phyloP scores from a whole-genome alignment of 53 echinoderm and acorn worm genomes.

The Actinopyga echinites region DNA sequence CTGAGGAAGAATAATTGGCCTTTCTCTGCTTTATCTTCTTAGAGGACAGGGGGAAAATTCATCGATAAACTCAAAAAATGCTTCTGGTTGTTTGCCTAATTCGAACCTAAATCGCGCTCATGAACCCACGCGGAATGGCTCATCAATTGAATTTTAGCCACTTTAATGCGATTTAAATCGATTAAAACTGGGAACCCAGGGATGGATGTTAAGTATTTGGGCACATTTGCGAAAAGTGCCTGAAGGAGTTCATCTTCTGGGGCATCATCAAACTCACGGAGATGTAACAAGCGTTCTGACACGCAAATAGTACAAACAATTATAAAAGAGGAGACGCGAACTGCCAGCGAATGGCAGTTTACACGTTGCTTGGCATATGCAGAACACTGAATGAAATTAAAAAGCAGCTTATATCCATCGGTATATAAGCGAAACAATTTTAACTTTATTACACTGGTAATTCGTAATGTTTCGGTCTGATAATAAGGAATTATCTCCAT shows the following conservation, averaged over 20 bases:
- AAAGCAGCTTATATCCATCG: too few relatives aligned
- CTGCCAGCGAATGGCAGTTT: too few relatives aligned
- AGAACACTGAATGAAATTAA: too few relatives aligned
- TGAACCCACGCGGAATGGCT: constrained; percentile 27
- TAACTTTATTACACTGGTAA: too few relatives aligned
- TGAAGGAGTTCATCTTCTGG: background rate
- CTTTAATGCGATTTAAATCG: constrained; percentile 38
- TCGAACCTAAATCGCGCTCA: constrained; percentile 25
- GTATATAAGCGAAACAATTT: too few relatives aligned
- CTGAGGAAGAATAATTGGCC: constrained; percentile 18
- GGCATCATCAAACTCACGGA: background rate
- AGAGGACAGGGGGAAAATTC: constrained; percentile 15
- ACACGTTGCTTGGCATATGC: too few relatives aligned
- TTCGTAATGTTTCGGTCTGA: too few relatives aligned
- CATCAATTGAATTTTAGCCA: constrained; percentile 33
- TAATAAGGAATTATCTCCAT: too few relatives aligned
- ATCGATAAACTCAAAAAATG: constrained; percentile 21
- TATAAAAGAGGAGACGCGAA: too few relatives aligned
- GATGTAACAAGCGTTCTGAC: background rate
- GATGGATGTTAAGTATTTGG: constrained; percentile 18
- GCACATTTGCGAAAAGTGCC: constrained; percentile 12
- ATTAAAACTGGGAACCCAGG: constrained; percentile 27
- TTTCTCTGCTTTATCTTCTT: constrained; percentile 8
- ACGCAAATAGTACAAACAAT: too few relatives aligned
- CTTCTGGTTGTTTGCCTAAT: constrained; percentile 38